A percentile compares a stretch with the other conserved stretches of the same genome.
Evolutionary conservation across 30 jellyfish, hydroid and myxozoan genomes (phyloP).

Genomic region (Aurelia aurita complex sp. Pacific): DNA sequence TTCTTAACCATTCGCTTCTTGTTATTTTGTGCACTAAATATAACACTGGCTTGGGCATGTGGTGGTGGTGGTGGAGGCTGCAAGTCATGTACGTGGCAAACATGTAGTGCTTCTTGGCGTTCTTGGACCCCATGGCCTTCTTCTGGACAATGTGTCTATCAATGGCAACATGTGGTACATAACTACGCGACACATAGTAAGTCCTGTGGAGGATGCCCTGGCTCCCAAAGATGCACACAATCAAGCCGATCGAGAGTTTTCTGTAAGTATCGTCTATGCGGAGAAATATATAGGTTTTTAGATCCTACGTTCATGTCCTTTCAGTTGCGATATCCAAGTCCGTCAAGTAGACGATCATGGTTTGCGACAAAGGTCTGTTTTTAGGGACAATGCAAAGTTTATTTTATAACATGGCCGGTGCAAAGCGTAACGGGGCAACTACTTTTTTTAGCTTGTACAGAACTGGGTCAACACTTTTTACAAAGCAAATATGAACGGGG

Average conservation of each 20-base stretch:
- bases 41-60: constrained; percentile 15
- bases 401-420: too few relatives aligned
- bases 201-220: constrained; percentile 70
- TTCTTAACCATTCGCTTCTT: background rate
- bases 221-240: constrained; percentile 45
- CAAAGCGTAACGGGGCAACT: too few relatives aligned
- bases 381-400: too few relatives aligned
- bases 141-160: constrained; percentile 64
- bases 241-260: constrained; percentile 36
- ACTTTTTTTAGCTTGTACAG: too few relatives aligned
- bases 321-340: too few relatives aligned
- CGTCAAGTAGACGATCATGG: too few relatives aligned
- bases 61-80: constrained; percentile 45
- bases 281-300: background rate
- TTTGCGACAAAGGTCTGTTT: too few relatives aligned
- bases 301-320: too few relatives aligned
- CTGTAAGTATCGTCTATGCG: constrained; percentile 42
- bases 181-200: constrained; percentile 35
- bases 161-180: constrained; percentile 41
- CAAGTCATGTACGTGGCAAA: constrained; percentile 66
- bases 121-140: constrained; percentile 60
- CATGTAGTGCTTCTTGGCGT: constrained; percentile 54
- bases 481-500: too few relatives aligned
- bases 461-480: too few relatives aligned
- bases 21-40: background rate